Evolutionary conservation across 2,888 invertebrate genomes (phyloP).

Genomic region (Leptinotarsa rubiginosa): DNA sequence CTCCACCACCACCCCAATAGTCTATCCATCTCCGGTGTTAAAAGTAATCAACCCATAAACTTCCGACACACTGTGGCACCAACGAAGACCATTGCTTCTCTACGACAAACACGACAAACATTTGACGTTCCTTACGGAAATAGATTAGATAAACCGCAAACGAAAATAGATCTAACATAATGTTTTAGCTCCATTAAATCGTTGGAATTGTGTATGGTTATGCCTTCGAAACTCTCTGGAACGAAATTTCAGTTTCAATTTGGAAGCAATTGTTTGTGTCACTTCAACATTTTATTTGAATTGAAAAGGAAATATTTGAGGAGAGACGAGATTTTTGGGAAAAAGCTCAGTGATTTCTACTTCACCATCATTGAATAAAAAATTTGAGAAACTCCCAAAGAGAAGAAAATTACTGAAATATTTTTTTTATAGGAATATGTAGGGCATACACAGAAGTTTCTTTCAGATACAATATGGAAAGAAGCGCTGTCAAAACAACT

Average conservation of each 20-base stretch:
- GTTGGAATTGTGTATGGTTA: constrained; percentile 16
- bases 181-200: constrained; percentile 15
- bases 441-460: too few species aligned
- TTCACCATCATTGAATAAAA: too few species aligned
- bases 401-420: too few species aligned
- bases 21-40: constrained; percentile 16
- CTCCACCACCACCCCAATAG: background rate
- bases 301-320: background rate
- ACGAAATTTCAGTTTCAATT: constrained; percentile 6
- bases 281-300: background rate
- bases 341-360: too few species aligned
- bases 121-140: constrained; percentile 16
- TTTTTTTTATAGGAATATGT: too few species aligned
- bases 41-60: constrained; percentile 12
- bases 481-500: too few species aligned
- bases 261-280: background rate
- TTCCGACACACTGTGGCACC: constrained; percentile 16
- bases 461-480: too few species aligned
- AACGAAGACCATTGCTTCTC: constrained; percentile 12
- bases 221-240: background rate
- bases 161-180: constrained; percentile 7
- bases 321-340: too few species aligned
- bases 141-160: constrained; percentile 19
- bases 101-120: constrained; percentile 17
- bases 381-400: too few species aligned